Evolutionary conservation across 2,797 vertebrate species (phyloP), one percentile per base, ranked within the genome.

Genomic region (Pagetopsis macropterus): DNA sequence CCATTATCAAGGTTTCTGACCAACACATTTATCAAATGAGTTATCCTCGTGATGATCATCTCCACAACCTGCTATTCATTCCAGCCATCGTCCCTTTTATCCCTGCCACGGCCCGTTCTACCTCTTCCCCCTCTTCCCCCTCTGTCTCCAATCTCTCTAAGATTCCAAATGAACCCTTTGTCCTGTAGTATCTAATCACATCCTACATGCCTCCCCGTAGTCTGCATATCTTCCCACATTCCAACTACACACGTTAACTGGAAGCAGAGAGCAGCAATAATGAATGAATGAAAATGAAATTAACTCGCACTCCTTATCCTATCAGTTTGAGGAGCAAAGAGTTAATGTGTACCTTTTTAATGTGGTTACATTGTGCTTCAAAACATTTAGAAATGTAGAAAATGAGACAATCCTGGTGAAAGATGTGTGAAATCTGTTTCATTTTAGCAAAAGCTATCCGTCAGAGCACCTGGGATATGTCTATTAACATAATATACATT

Each of bases 161-260:
- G 31, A 69, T 64, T 67, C 43, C 6, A 15, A 61, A 50, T 21
- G 8, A 66, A 43, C 69, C 17, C 1, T 14, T 9, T 48, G 49
- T 69, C 62, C n/a, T 49, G 48, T 45, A 14, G 10, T 37, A 33
- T 55, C 57, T 37, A 37, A 37, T 37, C 33, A 37, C 19, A 52
- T 71, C 73, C 49, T 21, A 11, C 51, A 43, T 62, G 41, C 65
- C 23, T 27, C 3, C 63, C 13, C 44, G 3, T 58, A 6, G 1
- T 75, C 48, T 33, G 0, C 14, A 6, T 59, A 13, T 82, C 59
- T 72, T 57, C 11, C 69, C 61, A 78, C 71, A 77, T 84, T 82
- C 83, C 78, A 55, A 50, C 68, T 48, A 12, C 46, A 57, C 21
- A 16, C 41, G 21, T 71, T 12, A 51, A 87, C 81, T 84, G 81